Conservation (phyloP, 2,888 invertebrate species). For the Drosophila pullipes region DNA sequence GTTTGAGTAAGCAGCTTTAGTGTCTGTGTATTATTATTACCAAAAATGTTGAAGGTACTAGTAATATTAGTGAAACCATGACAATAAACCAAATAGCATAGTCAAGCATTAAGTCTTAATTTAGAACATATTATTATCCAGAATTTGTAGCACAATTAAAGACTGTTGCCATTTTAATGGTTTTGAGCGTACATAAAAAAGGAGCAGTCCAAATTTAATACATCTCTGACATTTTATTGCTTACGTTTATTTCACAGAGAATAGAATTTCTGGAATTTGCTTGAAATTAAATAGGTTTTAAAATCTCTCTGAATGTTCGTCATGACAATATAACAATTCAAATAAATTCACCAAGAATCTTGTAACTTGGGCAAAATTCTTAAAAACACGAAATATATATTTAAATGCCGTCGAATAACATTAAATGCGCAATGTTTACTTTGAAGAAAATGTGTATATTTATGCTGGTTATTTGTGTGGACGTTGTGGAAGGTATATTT, state of each 20-base stretch:
- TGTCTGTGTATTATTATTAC: neutral
- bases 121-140: neutral
- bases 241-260: neutral
- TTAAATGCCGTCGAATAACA: neutral
- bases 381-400: neutral
- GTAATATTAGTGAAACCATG: neutral
- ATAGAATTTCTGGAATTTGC: neutral
- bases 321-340: neutral
- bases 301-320: constrained; percentile 12
- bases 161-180: constrained; percentile 7
- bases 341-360: constrained; percentile 6
- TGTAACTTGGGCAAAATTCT: neutral
- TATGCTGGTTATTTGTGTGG: neutral
- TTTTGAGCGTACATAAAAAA: constrained; percentile 1
- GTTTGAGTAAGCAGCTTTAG: constrained; percentile 29
- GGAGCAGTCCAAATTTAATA: constrained; percentile 18
- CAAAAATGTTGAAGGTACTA: neutral
- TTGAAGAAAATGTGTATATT: neutral
- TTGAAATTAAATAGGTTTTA: constrained; percentile 6
- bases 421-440: neutral
- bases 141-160: constrained; percentile 5
- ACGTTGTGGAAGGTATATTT: neutral
- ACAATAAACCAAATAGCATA: neutral
- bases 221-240: constrained; percentile 15
- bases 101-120: neutral